Base-by-base conservation (phyloP, 1,140 invertebrate species). In the Ceratoteleas bidentatus region DNA sequence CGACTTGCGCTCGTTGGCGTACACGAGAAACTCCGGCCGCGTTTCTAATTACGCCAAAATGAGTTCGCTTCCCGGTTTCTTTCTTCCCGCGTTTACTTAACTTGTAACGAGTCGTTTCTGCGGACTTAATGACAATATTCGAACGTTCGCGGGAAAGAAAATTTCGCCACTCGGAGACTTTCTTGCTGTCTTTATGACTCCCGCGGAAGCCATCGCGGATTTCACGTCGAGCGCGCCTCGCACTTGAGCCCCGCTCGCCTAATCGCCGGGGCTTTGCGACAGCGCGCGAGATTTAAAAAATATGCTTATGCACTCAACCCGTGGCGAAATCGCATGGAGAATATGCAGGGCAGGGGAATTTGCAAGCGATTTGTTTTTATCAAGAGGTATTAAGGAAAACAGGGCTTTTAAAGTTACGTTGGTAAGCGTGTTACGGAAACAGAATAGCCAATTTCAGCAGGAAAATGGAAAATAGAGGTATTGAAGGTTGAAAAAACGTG, bases 261-360 rank as follows among this genome's bases (percentile, higher is more conserved):
- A 72, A 72, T 79, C 66, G 74, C 40, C 11, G 33, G 61, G 65
- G 47, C 70, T 78, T 78, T 78, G 58, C 50, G 47, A 45, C 58
- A 78, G 65, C 24, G 47, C 65, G 52, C 50, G 58, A n/a, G 65
- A 69, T 77, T 77, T 64, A 61, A 78, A 78, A 78, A 78, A 78
- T 78, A 78, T 78, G 66, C 75, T 72, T 66, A 78, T 78, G 75
- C 66, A 79, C 76, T 72, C 66, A 66, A 66, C 76, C 49, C 62
- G 9, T 15, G 64, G 58, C 7, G 32, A 64, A 77, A 77, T 76
- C 73, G 43, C 57, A 15, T 33, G 45, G 33, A 33, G 58, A 74
- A 74, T 47, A 68, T 49, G 45, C 33, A 33, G 53, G 50, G 4
- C 38, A 9, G 6, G 3, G 13, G 15, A 32, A 13, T 34, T 13